A percentile compares a stretch with the other conserved stretches of the same genome.
Evolutionary conservation across 1,140 invertebrate species (phyloP).

Genomic region (Drosophila ercepeae): DNA sequence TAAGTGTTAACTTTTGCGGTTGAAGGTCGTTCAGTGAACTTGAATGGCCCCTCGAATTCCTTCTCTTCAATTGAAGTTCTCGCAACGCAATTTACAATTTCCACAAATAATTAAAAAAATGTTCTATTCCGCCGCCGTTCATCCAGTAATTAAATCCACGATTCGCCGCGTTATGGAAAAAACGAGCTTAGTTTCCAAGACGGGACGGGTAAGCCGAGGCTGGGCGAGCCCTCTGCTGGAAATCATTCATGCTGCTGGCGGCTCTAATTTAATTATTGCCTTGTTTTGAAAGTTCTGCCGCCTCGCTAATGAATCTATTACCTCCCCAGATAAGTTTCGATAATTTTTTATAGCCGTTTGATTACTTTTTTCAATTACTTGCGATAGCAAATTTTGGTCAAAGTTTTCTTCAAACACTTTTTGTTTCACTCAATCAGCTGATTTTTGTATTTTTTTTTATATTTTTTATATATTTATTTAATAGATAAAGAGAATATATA

Average conservation of each 20-base stretch:
- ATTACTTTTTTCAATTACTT: not conserved
- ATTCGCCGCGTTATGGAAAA: slow-evolving; percentile 21
- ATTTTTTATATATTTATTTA: no score
- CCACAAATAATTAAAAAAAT: slow-evolving; percentile 45
- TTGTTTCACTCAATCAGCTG: no score
- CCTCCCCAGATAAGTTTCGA: not conserved
- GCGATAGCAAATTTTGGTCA: not conserved
- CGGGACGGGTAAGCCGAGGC: not conserved
- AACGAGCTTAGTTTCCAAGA: not conserved
- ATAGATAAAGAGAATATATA: no score
- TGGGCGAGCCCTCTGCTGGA: not conserved
- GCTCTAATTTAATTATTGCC: slow-evolving; percentile 4
- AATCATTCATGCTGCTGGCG: not conserved
- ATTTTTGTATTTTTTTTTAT: not conserved
- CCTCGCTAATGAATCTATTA: not conserved
- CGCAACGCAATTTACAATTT: slow-evolving; percentile 16
- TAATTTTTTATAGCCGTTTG: not conserved
- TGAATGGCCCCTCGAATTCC: slow-evolving; percentile 10
- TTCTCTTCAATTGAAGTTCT: slow-evolving; percentile 5
- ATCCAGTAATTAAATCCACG: slow-evolving; percentile 14
- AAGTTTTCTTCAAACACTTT: no score
- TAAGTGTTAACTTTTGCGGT: slow-evolving; percentile 32
- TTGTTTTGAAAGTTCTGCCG: not conserved
- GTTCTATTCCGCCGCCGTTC: not conserved
- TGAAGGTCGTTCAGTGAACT: slow-evolving; percentile 70